These are phyloP conservation scores for Tetranychus cinnabarinus DNA, from an alignment of 1,140 invertebrate species.

Conservation along the genomic window DNA sequence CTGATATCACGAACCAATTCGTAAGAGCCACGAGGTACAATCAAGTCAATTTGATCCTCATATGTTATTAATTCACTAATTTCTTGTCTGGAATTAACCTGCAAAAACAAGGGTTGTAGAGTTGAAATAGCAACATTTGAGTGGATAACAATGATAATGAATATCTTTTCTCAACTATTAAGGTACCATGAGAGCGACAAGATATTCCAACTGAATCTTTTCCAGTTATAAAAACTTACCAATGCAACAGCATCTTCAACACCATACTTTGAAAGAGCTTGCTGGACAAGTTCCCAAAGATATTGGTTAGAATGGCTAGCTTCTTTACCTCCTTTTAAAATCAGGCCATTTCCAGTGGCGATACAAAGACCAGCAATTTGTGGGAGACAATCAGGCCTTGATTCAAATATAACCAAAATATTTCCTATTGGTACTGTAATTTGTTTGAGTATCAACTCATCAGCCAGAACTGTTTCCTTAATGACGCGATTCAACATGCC, in stretches of 20 bases:
- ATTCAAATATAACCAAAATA: conserved; percentile 93
- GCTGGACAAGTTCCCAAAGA: conserved; percentile 77
- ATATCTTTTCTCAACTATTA: no score
- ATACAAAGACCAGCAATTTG: conserved; percentile 91
- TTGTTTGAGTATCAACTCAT: conserved; percentile 58
- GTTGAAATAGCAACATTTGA: not conserved
- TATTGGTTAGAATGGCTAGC: conserved; percentile 72
- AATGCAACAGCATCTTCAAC: conserved; percentile 61
- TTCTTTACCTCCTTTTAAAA: conserved; percentile 93
- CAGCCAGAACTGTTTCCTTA: conserved; percentile 53
- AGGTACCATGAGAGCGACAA: no score
- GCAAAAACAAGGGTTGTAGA: conserved; percentile 1
- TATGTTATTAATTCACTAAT: conserved; percentile 73
- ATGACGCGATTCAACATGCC: conserved; percentile 57
- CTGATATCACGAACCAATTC: conserved; percentile 76
- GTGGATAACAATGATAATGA: no score
- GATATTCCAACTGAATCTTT: no score
- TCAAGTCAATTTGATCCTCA: conserved; percentile 83
- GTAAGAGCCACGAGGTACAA: conserved; percentile 84
- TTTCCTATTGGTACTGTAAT: conserved; percentile 95
- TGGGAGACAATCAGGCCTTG: conserved; percentile 84
- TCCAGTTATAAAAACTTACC: conserved; percentile 24
- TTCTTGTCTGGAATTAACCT: conserved; percentile 75
- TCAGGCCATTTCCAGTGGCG: conserved; percentile 78
- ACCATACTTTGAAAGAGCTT: conserved; percentile 47